Base-by-base conservation (phyloP, 2,113 vertebrate genomes). In the Lynx canadensis region DNA sequence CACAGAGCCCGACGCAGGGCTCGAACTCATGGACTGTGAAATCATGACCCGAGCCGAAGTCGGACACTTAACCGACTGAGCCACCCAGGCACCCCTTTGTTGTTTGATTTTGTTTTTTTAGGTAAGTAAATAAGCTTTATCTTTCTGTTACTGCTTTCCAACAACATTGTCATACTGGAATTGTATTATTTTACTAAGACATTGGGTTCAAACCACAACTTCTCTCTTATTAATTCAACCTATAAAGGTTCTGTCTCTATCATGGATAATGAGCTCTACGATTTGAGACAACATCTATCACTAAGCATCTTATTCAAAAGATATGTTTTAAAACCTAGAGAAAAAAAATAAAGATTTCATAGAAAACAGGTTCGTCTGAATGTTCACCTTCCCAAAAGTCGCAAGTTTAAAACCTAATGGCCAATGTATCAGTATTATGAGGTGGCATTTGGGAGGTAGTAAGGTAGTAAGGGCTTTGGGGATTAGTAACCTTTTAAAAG, bases 281-380 rank as follows among this genome's bases (percentile, higher is more conserved):
- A 55, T 82, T 76, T 48, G 7, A 94, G 88, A 90, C 13, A 78
- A 15, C 23, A 90, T 68, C 31, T 68, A 45, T 71, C 41, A 78
- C 10, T 92, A 95, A 92, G 48, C n/a, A 94, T 76, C 29, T 66
- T 78, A 93, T 33, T 97, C 10, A 50, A 89, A 93, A 94, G 60
- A 63, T 2, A 11, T 71, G 36, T 65, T 91, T 66, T 74, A 63
- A 94, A 89, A 45, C 4, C 18, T 83, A 27, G 13, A 92, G 38
- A 74, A 23, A 80, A 96, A 96, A 97, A 57, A 50, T 63, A 45
- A 90, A 84, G 4, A 92, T 74, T 87, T 73, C 73, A 19, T 31
- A 88, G 25, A 57, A 23, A 89, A 80, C 7, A 94, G 6, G 57
- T 31, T 73, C 18, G 38, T 81, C 41, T 41, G 69, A 68, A 91